These are phyloP conservation scores for Rhorus exstirpatorius DNA, from an alignment of 2,888 invertebrate genomes.

Conservation along the genomic window DNA sequence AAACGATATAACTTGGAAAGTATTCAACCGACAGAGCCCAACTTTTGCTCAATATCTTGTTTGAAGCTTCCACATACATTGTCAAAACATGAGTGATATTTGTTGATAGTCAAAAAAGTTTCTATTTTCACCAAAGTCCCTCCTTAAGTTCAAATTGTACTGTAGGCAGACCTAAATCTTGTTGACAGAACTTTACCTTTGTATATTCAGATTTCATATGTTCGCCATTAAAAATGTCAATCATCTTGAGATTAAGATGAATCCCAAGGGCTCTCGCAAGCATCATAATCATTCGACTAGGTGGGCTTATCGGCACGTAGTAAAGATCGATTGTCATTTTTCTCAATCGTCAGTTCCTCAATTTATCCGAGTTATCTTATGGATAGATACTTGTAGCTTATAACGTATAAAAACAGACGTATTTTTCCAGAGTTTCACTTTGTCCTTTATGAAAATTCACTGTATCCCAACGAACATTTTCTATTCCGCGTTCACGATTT, in stretches of 20 bases:
- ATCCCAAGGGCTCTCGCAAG: conserved; percentile 89
- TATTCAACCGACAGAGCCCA: too few species aligned
- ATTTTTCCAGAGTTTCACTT: too few species aligned
- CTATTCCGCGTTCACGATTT: not conserved
- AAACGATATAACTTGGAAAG: too few species aligned
- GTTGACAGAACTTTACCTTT: conserved; percentile 86
- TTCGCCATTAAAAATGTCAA: conserved; percentile 89
- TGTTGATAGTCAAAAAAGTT: too few species aligned
- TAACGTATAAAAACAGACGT: not conserved
- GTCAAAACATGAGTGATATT: too few species aligned
- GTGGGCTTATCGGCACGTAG: conserved; percentile 89
- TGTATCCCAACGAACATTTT: not conserved
- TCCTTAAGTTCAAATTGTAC: not conserved
- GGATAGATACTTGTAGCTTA: not conserved
- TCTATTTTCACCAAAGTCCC: too few species aligned
- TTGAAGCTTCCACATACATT: too few species aligned
- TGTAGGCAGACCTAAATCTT: not conserved
- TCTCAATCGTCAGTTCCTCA: not conserved
- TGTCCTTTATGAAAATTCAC: not conserved
- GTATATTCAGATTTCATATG: conserved; percentile 90
- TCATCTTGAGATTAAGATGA: conserved; percentile 89
- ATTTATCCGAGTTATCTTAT: too few species aligned
- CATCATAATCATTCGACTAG: conserved; percentile 89
- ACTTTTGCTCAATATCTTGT: too few species aligned
- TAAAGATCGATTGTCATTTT: conserved; percentile 88